phyloP scores from a whole-genome alignment of 2,888 invertebrate genomes.

The Asteroscopus sphinx region DNA sequence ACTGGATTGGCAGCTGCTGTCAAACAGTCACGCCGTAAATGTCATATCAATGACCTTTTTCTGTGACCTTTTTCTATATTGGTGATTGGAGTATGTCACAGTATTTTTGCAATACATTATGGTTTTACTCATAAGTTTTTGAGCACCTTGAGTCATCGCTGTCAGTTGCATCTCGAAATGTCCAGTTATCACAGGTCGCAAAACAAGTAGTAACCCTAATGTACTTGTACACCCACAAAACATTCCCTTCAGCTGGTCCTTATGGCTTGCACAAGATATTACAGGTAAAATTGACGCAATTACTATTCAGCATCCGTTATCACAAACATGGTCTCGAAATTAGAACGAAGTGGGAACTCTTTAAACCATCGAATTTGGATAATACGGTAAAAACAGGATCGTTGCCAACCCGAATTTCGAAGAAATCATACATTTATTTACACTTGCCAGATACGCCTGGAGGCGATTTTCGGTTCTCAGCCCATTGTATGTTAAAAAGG shows the following conservation, averaged over 20 bases:
- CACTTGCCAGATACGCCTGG: conserved; percentile 35
- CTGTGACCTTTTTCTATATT: too few species aligned
- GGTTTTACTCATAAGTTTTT: too few species aligned
- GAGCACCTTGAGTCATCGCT: too few species aligned
- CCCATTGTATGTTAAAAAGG: conserved; percentile 58
- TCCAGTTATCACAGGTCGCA: not conserved
- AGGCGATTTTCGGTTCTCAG: conserved; percentile 38
- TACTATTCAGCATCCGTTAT: conserved; percentile 16
- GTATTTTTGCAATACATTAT: too few species aligned
- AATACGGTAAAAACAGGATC: conserved; percentile 47
- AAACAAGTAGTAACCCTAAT: conserved; percentile 12
- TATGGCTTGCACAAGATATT: conserved; percentile 13
- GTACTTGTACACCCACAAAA: conserved; percentile 18
- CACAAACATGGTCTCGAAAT: conserved; percentile 25
- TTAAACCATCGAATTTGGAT: conserved; percentile 41
- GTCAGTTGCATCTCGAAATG: too few species aligned
- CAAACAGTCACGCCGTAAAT: too few species aligned
- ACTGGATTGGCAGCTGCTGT: too few species aligned
- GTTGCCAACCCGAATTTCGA: conserved; percentile 42
- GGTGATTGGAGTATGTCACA: too few species aligned
- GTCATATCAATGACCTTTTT: too few species aligned
- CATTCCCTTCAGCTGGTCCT: conserved; percentile 18
- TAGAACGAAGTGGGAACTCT: conserved; percentile 2
- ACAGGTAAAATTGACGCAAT: conserved; percentile 27
- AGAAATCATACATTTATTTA: conserved; percentile 52